Evolutionary conservation across 2,797 vertebrate species (phyloP), one percentile per base, ranked within the genome.

Genomic region (Emys orbicularis): DNA sequence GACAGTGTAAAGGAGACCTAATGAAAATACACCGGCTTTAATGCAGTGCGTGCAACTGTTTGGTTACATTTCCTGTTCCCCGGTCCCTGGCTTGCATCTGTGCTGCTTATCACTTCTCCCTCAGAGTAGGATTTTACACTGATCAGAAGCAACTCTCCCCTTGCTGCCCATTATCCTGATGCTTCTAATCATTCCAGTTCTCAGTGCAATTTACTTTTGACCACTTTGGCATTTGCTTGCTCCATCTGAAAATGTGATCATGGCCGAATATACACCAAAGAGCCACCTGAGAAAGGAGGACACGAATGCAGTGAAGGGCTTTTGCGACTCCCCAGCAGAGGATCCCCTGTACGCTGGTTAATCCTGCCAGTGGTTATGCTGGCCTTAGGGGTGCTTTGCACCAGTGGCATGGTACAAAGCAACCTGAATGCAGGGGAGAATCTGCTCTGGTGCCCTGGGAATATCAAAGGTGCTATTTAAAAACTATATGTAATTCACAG

Each of bases 401-500:
- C 57, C 12, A 59, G 49, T 41, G 41, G 9, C 52, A 65, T 5
- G 15, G 4, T 15, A 37, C 4, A 82, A 92, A 79, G 65, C 49
- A 49, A 57, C 23, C 3, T 47, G 4, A 31, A 12, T 23, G 19
- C 61, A 34, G 34, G n/a, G 12, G 80, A 85, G 53, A 89, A 72
- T 50, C n/a, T 86, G 2, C 34, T 91, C 23, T 59, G 37, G 12
- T 8, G 29, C 31, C 13, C 29, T 61, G 59, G 59, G 59, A 61
- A 31, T 61, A 34, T 34, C 31, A 61, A 59, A 31, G 12, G 6
- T 34, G 15, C 15, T 61, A 61, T 61, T 18, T 6, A 34, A 61
- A 61, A 34, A 61, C 13, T 54, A 61, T 31, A 16, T 1, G 0
- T 0, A n/a, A 81, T 8, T 76, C 29, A 59, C 6, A 29, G 29